phyloP scores from a whole-genome alignment of 2,797 vertebrate genomes.

The Fistularia commersonii region DNA sequence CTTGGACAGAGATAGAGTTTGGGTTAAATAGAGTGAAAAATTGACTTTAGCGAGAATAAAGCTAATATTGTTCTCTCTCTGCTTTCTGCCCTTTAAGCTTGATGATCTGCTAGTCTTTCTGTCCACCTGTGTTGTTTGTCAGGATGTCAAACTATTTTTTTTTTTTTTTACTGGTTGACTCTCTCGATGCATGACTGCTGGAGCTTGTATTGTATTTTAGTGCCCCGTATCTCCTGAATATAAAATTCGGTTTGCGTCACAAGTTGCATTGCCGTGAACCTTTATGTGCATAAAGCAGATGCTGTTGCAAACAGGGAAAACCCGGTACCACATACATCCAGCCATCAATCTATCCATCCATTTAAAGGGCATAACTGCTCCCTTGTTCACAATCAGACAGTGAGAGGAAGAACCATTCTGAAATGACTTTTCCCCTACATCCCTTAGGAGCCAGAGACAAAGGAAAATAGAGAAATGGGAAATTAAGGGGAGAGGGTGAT shows the following conservation, averaged over 20 bases:
- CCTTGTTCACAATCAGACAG: slow-evolving; percentile 17
- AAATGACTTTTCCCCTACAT: slow-evolving; percentile 22
- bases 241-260: slow-evolving; percentile 6
- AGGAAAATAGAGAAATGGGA: slow-evolving; percentile 53
- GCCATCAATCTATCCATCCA: slow-evolving; percentile 14
- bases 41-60: slow-evolving; percentile 30
- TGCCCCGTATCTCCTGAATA: not conserved
- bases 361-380: slow-evolving; percentile 9
- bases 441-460: slow-evolving; percentile 56
- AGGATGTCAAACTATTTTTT: slow-evolving; percentile 3
- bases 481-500: slow-evolving; percentile 52
- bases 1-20: slow-evolving; percentile 22
- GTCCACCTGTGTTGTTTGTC: slow-evolving; percentile 3
- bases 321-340: slow-evolving; percentile 11
- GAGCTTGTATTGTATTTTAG: slow-evolving; percentile 17
- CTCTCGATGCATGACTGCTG: not conserved
- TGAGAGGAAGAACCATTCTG: slow-evolving; percentile 28
- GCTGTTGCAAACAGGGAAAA: slow-evolving; percentile 29
- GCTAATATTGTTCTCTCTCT: slow-evolving; percentile 28
- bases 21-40: slow-evolving; percentile 51
- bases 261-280: not conserved
- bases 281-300: slow-evolving; percentile 29
- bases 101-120: slow-evolving; percentile 25
- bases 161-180: slow-evolving; percentile 9
- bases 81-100: slow-evolving; percentile 21